These are phyloP conservation scores for Callimorpha dominula DNA, from an alignment of 2,888 invertebrate genomes.

Conservation along the genomic window DNA sequence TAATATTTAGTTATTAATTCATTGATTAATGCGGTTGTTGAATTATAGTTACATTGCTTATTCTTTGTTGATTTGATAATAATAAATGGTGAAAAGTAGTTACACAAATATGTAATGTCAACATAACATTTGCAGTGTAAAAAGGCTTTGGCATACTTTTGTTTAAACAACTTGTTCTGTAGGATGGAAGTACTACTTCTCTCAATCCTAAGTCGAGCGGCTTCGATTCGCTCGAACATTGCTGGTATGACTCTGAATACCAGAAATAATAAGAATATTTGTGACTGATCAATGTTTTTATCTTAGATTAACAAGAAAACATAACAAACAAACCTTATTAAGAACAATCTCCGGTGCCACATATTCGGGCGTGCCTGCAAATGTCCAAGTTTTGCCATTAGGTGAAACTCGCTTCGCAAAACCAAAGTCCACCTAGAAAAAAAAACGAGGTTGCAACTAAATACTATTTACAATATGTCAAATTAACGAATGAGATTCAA, in stretches of 20 bases:
- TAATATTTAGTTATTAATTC: background rate
- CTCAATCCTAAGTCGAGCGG: background rate
- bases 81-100: background rate
- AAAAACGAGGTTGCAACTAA: background rate
- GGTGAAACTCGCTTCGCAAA: constrained; percentile 95
- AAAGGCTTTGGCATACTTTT: no score
- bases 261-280: background rate
- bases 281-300: no score
- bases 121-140: background rate
- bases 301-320: background rate
- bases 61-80: background rate
- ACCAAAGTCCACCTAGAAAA: constrained; percentile 94
- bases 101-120: background rate
- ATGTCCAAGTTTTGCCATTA: constrained; percentile 96
- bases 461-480: background rate
- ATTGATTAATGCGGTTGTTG: background rate
- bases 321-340: constrained; percentile 88
- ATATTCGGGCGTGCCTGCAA: constrained; percentile 98
- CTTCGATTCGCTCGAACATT: background rate
- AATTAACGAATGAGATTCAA: background rate
- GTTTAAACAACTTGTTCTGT: no score
- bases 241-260: background rate
- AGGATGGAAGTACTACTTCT: background rate
- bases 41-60: background rate
- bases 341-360: constrained; percentile 96